Conservation (phyloP, 2,888 invertebrate genomes). For the Nasonovia ribisnigri region DNA sequence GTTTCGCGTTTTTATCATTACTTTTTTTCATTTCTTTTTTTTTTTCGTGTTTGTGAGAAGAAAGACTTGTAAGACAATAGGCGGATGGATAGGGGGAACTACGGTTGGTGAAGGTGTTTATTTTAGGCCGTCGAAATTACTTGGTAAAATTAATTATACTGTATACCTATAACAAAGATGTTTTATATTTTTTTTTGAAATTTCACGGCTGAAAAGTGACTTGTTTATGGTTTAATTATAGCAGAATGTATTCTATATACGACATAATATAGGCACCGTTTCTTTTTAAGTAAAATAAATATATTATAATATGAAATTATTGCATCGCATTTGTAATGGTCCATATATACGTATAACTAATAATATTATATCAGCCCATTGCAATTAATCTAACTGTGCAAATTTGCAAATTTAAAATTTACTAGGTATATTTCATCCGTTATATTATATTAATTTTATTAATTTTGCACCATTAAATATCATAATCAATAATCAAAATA, state of each 20-base stretch:
- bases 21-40: conserved; percentile 4
- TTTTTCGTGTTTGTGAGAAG: neutral
- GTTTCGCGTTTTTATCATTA: conserved; percentile 43
- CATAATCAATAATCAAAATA: neutral
- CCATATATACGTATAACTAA: too few relatives aligned
- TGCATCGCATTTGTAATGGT: neutral
- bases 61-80: conserved; percentile 45
- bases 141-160: neutral
- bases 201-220: neutral
- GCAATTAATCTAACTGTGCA: too few relatives aligned
- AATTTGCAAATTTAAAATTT: too few relatives aligned
- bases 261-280: neutral
- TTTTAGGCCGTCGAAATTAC: neutral
- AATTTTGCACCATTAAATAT: neutral
- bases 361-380: too few relatives aligned
- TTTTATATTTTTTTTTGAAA: neutral
- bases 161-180: neutral
- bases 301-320: neutral
- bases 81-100: conserved; percentile 53
- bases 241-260: neutral
- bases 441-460: neutral
- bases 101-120: conserved; percentile 49
- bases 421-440: neutral
- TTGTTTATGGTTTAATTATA: neutral
- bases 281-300: neutral